A percentile compares a stretch with the other conserved stretches of the same genome.
Conservation (phyloP, 2,888 invertebrate species). For the Pachydiplax longipennis region DNA sequence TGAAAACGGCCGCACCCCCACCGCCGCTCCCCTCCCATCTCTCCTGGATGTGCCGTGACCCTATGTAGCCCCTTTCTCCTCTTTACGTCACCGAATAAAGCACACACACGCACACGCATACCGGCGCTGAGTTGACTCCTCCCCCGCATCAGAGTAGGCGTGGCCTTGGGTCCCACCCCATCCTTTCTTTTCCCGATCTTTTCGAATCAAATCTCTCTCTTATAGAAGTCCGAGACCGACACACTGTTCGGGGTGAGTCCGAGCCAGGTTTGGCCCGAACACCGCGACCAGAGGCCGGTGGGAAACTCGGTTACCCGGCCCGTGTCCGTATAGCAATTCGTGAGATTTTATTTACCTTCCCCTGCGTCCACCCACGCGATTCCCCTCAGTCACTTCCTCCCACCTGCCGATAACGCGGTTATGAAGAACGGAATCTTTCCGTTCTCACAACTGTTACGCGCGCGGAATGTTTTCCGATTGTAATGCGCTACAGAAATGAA, state of each 20-base stretch:
- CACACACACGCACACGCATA: background rate
- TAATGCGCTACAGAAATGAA: too few species aligned
- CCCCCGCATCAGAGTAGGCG: background rate
- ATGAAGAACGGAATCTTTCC: too few species aligned
- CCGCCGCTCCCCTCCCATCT: background rate
- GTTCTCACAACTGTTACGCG: too few species aligned
- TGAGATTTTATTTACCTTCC: background rate
- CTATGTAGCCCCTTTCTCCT: background rate
- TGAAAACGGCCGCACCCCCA: background rate
- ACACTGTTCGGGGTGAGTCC: too few species aligned
- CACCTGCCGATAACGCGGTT: background rate
- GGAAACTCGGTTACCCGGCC: too few species aligned
- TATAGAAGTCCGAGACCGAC: background rate
- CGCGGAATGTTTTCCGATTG: too few species aligned
- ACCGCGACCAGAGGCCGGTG: too few species aligned
- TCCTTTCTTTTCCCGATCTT: background rate
- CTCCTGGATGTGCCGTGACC: conserved; percentile 3
- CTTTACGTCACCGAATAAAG: background rate
- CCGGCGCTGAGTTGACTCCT: background rate
- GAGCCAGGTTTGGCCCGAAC: too few species aligned
- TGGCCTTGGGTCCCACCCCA: background rate
- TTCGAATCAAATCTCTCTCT: background rate
- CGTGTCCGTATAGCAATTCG: too few species aligned
- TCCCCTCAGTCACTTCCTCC: background rate
- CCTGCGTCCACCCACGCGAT: background rate